These are phyloP conservation scores for Lerista edwardsae DNA, from an alignment of 2,797 vertebrate species.

Conservation along the genomic window DNA sequence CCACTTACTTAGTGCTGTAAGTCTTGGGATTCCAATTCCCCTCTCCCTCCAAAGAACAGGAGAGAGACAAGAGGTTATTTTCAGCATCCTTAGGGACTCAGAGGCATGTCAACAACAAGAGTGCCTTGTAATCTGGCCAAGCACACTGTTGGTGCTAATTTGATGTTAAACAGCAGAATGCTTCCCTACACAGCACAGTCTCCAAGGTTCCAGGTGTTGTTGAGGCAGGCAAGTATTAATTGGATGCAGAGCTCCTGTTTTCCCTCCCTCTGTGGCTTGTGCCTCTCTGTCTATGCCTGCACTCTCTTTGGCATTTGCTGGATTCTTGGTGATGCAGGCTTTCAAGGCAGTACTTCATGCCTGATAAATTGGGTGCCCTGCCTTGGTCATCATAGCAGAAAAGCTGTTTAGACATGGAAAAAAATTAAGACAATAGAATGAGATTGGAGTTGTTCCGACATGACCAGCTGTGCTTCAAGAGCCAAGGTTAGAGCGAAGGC, in stretches of 20 bases:
- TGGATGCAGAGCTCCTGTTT: background rate
- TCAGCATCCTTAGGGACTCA: conserved; percentile 2
- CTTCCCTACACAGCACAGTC: background rate
- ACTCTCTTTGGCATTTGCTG: background rate
- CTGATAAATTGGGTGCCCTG: background rate
- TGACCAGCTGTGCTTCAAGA: background rate
- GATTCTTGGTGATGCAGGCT: background rate
- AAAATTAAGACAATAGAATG: background rate
- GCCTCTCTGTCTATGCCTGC: background rate
- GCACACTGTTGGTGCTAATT: background rate
- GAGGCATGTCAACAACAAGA: background rate
- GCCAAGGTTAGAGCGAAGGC: background rate
- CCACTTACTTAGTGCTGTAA: background rate
- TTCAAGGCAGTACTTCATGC: too few relatives aligned
- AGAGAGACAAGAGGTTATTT: background rate
- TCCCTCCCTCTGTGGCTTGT: background rate
- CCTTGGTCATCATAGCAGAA: background rate
- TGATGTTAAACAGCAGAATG: background rate
- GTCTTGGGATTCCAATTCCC: background rate
- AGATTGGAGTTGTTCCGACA: background rate
- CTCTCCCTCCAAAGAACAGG: background rate
- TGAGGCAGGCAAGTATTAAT: conserved; percentile 8
- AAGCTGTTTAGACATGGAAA: background rate
- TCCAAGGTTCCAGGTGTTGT: background rate
- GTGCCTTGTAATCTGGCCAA: background rate